A percentile compares a stretch with the other conserved stretches of the same genome.
Evolutionary conservation across 2,888 invertebrate species (phyloP).

Genomic region (Lypha dubia): DNA sequence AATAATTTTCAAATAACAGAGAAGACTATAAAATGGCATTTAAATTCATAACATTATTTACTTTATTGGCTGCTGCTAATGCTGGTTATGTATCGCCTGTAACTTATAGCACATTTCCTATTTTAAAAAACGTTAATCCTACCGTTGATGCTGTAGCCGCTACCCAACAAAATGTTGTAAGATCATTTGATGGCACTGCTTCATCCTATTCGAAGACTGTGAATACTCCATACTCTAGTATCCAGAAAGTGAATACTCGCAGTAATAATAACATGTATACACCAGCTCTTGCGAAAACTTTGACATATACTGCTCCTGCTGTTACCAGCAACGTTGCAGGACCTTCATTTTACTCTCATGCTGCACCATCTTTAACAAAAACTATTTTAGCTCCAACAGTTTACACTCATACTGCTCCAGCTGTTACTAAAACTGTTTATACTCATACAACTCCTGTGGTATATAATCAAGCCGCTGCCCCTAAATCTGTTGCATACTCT

Average conservation of each 20-base stretch:
- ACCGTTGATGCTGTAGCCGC: constrained; percentile 81
- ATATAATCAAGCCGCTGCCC: constrained; percentile 73
- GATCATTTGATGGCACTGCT: constrained; percentile 85
- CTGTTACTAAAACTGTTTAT: constrained; percentile 73
- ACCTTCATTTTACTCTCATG: constrained; percentile 74
- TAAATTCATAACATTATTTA: constrained; percentile 86
- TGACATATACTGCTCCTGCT: constrained; percentile 73
- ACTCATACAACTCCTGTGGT: constrained; percentile 47
- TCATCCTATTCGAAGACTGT: constrained; percentile 86
- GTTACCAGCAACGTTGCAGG: constrained; percentile 77
- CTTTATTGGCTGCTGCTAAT: constrained; percentile 86
- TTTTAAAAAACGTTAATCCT: constrained; percentile 79
- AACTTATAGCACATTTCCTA: constrained; percentile 75
- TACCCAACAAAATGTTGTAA: constrained; percentile 85
- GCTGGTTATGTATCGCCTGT: constrained; percentile 84
- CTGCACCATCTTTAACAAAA: constrained; percentile 39
- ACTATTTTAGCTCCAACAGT: constrained; percentile 77
- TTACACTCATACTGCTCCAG: constrained; percentile 71
- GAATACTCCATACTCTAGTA: constrained; percentile 86
- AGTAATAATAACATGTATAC: constrained; percentile 84
- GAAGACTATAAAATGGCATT: constrained; percentile 77
- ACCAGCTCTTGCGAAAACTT: constrained; percentile 73
- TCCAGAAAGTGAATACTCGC: constrained; percentile 85
- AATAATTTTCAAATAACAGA: not conserved
- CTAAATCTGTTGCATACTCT: constrained; percentile 74